These are phyloP conservation scores for Arion vulgaris DNA, from an alignment of 1,140 invertebrate genomes.

Conservation along the genomic window DNA sequence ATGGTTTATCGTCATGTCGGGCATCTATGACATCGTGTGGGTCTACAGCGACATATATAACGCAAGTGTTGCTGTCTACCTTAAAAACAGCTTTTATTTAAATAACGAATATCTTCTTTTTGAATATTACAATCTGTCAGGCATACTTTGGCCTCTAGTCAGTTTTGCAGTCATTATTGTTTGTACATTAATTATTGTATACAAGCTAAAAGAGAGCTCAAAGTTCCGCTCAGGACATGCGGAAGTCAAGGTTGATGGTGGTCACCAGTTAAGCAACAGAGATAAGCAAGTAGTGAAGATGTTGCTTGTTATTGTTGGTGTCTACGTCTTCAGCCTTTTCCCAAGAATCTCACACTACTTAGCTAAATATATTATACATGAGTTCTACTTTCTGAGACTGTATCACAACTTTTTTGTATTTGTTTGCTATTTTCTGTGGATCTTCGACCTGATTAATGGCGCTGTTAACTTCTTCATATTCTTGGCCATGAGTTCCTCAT, in stretches of 20 bases:
- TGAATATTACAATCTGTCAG: conserved; percentile 15
- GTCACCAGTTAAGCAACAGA: not conserved
- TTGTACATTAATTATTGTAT: not conserved
- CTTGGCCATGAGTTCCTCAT: too few species aligned
- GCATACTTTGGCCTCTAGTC: conserved; percentile 3
- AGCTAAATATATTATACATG: too few species aligned
- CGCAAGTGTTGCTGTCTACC: not conserved
- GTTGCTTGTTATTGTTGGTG: too few species aligned
- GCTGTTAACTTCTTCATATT: too few species aligned
- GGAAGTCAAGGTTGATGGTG: too few species aligned
- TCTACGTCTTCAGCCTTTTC: too few species aligned
- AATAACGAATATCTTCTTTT: not conserved
- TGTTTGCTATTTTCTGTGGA: too few species aligned
- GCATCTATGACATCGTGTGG: conserved; percentile 23
- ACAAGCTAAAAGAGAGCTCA: not conserved
- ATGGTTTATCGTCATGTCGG: not conserved
- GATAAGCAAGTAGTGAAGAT: too few species aligned
- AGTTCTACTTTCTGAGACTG: too few species aligned
- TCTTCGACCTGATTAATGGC: too few species aligned
- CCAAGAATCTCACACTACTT: too few species aligned
- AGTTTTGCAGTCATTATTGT: conserved; percentile 15
- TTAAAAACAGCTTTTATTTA: not conserved
- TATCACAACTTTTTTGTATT: too few species aligned
- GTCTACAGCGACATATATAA: conserved; percentile 10
- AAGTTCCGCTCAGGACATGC: not conserved